These are phyloP conservation scores for Protosalanx chinensis DNA, from an alignment of 2,797 vertebrate species.

Conservation along the genomic window DNA sequence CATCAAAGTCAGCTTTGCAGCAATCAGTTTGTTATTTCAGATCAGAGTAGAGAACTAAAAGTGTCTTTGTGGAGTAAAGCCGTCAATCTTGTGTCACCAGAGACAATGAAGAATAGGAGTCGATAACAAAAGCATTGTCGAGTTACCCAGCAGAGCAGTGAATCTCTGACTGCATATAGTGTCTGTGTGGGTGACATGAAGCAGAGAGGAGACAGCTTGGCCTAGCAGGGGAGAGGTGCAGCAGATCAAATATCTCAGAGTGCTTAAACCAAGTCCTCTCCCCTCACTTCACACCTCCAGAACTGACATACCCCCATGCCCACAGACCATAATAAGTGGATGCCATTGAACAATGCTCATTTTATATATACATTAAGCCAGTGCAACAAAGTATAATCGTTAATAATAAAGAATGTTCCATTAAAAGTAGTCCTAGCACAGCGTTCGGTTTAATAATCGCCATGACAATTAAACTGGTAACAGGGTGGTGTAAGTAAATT, in stretches of 20 bases:
- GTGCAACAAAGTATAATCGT: background rate
- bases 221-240: background rate
- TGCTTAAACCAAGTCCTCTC: slow-evolving; percentile 5
- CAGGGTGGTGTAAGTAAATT: background rate
- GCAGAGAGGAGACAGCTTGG: background rate
- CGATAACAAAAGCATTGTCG: slow-evolving; percentile 1
- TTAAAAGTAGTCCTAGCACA: background rate
- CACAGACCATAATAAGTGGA: no score
- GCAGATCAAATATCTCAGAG: background rate
- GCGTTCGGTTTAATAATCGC: background rate
- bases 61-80: no score
- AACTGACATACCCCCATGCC: background rate
- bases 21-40: background rate
- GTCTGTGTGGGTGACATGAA: background rate
- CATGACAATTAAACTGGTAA: background rate
- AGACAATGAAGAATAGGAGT: background rate
- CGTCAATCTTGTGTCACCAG: background rate
- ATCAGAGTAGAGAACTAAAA: no score
- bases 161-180: background rate
- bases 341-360: background rate
- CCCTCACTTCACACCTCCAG: background rate
- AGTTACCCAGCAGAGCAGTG: background rate
- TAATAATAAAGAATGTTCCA: background rate
- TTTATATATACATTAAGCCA: background rate
- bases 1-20: background rate